Percentiles rank a stretch among this genome's conserved stretches.
Evolutionary conservation across 1,140 invertebrate species (phyloP).

Genomic region (Asobara japonica): DNA sequence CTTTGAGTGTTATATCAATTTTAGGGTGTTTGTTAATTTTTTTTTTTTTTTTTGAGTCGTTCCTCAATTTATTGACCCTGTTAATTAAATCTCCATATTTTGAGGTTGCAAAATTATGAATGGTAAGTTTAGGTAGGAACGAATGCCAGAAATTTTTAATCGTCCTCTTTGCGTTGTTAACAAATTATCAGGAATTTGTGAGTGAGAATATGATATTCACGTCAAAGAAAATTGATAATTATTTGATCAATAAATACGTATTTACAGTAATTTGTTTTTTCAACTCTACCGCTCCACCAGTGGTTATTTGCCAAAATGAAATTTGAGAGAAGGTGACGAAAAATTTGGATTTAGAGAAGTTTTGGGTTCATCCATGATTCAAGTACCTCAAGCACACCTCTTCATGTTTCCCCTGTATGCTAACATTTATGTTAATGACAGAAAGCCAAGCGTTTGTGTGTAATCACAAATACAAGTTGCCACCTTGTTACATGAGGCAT

Average conservation of each 20-base stretch:
- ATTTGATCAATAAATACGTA: neutral
- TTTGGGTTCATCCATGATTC: conserved; percentile 20
- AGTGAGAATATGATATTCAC: neutral
- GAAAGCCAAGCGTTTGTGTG: conserved; percentile 8
- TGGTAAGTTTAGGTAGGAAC: too few relatives aligned
- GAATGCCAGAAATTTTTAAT: too few relatives aligned
- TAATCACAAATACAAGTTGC: neutral
- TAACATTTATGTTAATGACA: neutral
- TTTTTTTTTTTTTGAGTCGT: too few relatives aligned
- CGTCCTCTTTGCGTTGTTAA: too few relatives aligned
- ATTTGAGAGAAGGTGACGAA: neutral
- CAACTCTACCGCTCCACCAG: conserved; percentile 49
- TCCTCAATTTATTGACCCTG: neutral
- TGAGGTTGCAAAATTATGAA: neutral
- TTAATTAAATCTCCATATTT: conserved; percentile 1
- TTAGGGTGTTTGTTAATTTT: too few relatives aligned
- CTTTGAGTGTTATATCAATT: neutral
- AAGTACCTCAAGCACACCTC: neutral
- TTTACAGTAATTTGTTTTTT: neutral
- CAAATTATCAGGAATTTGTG: too few relatives aligned
- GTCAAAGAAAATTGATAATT: conserved; percentile 8
- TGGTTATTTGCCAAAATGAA: conserved; percentile 19
- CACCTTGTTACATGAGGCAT: neutral
- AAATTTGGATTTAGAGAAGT: neutral
- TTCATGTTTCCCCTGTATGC: neutral